Evolutionary conservation across 2,797 vertebrate species (phyloP), one percentile per base, ranked within the genome.

Genomic region (Darevskia nairensis): DNA sequence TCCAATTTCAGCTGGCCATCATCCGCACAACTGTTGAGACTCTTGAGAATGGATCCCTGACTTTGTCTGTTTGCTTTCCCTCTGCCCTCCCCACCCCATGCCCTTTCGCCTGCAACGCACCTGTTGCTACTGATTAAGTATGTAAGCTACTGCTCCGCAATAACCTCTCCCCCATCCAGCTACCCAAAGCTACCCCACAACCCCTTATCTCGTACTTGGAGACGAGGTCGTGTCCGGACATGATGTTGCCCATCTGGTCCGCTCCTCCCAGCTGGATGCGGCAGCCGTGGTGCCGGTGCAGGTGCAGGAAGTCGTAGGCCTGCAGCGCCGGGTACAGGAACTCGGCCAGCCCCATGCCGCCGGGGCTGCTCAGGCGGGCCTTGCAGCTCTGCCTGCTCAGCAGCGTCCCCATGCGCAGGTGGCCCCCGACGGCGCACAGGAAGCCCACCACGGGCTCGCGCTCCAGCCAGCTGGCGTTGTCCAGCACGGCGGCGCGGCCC

Each of bases 241-340:
- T 97, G 91, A 99, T 93, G 93, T 99, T 99, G 72, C 99, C 99
- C 95, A 99, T 96, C 95, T 99, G 99, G 96, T 99, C 99, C 35
- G 96, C 96, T 17, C 99, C 99, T 0, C 99, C 99, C 17, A 99
- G 96, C 96, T 99, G 99, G 76, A 99, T 94, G 90, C 94, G 98
- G 96, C 99, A 99, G 92, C 97, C 98, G 66, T 98, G 97, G 3
- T 90, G 89, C 64, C 89, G 98, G 93, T 98, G 95, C 1, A 99
- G 95, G 92, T 99, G 96, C 85, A 98, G 95, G 96, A 99, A 99
- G 94, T 99, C 99, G 81, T 98, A 98, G 0, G 99, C 99, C 89
- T 99, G 99, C 86, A 99, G 98, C 41, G 98, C 97, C 88, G 99
- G 99, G 93, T 99, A 99, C 3, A 98, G 97, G 97, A 99, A 99